A percentile compares a stretch with the other conserved stretches of the same genome.
These are phyloP conservation scores for Malurus cyaneus DNA, from an alignment of 2,113 vertebrate species.

Conservation along the genomic window DNA sequence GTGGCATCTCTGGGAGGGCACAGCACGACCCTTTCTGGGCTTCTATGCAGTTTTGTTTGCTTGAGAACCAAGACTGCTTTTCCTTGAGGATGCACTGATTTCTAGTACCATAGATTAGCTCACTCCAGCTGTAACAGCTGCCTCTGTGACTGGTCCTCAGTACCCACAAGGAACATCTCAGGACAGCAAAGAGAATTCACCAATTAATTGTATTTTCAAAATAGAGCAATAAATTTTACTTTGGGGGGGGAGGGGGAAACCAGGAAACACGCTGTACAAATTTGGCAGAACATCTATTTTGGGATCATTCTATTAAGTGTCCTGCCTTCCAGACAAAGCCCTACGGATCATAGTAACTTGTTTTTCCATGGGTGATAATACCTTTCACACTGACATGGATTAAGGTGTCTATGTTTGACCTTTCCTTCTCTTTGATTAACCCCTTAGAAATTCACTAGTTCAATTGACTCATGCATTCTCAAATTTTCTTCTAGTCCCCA, in stretches of 20 bases:
- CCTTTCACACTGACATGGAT: background rate
- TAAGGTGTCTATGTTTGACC: background rate
- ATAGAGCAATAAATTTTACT: background rate
- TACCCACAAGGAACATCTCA: background rate
- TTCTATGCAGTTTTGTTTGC: background rate
- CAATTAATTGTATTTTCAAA: slow-evolving; percentile 27
- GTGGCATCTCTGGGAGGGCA: background rate
- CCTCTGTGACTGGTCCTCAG: background rate
- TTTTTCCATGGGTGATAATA: background rate
- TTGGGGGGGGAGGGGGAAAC: background rate
- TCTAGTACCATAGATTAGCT: background rate
- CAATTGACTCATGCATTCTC: background rate
- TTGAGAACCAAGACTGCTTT: background rate
- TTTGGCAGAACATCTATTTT: slow-evolving; percentile 40
- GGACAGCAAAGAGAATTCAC: background rate
- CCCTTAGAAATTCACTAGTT: background rate
- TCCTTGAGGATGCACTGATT: background rate
- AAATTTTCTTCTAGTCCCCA: background rate
- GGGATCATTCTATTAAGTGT: background rate
- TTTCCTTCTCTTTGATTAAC: slow-evolving; percentile 18
- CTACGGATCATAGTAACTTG: background rate
- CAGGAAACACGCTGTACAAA: slow-evolving; percentile 30
- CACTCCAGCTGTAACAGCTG: background rate
- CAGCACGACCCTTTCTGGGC: background rate
- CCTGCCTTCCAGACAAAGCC: background rate